Percentiles rank a stretch among this genome's conserved stretches.
These are phyloP conservation scores for Cacoxenus indagator DNA, from an alignment of 2,888 invertebrate genomes.

Conservation along the genomic window DNA sequence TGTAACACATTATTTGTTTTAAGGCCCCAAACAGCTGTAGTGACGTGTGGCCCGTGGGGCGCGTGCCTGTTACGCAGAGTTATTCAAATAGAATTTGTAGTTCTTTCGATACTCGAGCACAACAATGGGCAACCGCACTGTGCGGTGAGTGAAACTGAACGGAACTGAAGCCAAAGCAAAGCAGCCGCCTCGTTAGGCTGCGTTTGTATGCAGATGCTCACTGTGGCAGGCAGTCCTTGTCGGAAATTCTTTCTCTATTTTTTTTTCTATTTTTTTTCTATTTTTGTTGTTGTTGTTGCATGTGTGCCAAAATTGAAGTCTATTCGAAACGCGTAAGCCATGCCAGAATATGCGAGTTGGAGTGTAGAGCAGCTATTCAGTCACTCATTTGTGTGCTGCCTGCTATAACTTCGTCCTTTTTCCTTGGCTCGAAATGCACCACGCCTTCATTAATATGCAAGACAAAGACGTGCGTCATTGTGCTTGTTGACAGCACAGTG, in stretches of 20 bases:
- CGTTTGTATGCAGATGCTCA: not conserved
- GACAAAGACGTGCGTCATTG: slow-evolving; percentile 26
- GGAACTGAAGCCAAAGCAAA: not conserved
- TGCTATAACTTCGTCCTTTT: not conserved
- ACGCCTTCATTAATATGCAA: slow-evolving; percentile 58
- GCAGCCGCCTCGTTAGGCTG: not conserved
- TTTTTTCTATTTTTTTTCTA: not conserved
- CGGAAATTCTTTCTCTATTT: not conserved
- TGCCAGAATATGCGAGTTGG: not conserved
- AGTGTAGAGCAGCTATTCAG: not conserved
- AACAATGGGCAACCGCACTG: not conserved
- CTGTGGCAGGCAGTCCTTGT: not conserved
- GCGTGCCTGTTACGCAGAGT: too few relatives aligned
- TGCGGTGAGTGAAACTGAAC: not conserved
- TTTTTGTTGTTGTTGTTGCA: not conserved
- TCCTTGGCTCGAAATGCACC: not conserved
- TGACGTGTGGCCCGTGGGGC: too few relatives aligned
- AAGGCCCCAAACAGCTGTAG: too few relatives aligned
- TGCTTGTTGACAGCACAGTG: not conserved
- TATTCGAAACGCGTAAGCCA: not conserved
- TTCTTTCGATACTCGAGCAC: not conserved
- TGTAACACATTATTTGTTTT: slow-evolving; percentile 19
- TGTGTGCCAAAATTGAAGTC: not conserved
- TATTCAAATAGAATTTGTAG: not conserved
- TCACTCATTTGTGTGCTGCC: not conserved